Percentiles rank a stretch among this genome's conserved stretches.
These are phyloP conservation scores for Todiramphus chloris DNA, from an alignment of 2,113 vertebrate species.

Conservation along the genomic window DNA sequence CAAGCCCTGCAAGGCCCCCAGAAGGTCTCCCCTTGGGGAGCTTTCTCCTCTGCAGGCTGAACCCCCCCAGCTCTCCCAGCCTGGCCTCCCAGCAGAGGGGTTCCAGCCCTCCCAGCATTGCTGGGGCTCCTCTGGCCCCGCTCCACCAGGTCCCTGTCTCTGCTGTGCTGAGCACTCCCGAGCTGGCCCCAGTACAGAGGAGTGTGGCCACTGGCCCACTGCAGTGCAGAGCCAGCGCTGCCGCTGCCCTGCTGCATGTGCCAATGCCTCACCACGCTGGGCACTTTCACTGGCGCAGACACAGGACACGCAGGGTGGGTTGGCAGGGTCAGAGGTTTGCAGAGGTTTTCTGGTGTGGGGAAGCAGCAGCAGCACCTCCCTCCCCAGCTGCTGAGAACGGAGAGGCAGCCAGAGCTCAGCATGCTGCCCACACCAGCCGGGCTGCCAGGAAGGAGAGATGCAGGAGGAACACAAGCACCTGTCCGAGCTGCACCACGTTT, in stretches of 20 bases:
- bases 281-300: no score
- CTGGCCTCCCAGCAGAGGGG: no score
- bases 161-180: background rate
- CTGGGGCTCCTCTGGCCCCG: no score
- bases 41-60: no score
- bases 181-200: background rate
- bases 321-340: background rate
- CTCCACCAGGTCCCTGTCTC: no score
- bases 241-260: accelerated
- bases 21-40: no score
- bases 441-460: background rate
- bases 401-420: background rate
- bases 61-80: no score
- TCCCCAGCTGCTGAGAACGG: accelerated
- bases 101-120: no score
- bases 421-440: background rate
- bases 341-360: accelerated
- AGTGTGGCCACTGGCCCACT: accelerated
- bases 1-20: no score
- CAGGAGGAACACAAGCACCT: background rate
- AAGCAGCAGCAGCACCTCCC: background rate
- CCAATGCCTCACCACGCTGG: background rate
- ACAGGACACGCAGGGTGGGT: accelerated
- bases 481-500: background rate
- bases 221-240: background rate